Base-by-base conservation (phyloP, 2,113 vertebrate genomes). In the Larimichthys crocea region DNA sequence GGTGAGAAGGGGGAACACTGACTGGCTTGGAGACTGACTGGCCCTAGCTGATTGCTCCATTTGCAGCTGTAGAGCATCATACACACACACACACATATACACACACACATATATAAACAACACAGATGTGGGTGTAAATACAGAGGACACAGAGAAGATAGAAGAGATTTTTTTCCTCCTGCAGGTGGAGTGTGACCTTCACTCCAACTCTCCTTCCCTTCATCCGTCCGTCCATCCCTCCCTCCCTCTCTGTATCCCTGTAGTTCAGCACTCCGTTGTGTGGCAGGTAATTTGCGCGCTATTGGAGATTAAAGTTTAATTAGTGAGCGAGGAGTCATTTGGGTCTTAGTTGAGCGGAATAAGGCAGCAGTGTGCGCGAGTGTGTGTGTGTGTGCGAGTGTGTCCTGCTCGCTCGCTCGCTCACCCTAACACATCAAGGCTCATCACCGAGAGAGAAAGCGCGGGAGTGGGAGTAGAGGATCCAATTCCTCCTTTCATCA, bases 251-350 rank as follows among this genome's bases (percentile, higher is more conserved):
- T 68, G 77, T 91, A 88, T 83, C 88, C 80, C 79, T 71, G 85
- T 86, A 74, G 89, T 87, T 86, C 77, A 89, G 82, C 56, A 50
- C 89, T 94, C 91, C 88, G 92, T 92, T 94, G 93, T 75, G 78
- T 93, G 93, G 92, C 94, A 95, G 94, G 93, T 94, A 92, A 94
- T 95, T 95, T 95, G 95, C 82, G 89, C 89, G 85, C 93, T 95
- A 93, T 93, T 89, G 93, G 89, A 94, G 94, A 96, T 95, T 95
- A 95, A 95, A 94, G 93, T 95, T 95, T 95, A 95, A 96, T 96
- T 95, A 94, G 93, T 90, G 90, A 90, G 88, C 84, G 86, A 86
- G 80, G 90, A 94, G 93, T 95, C 91, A 94, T 94, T 95, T 94
- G 92, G 92, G 92, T 92, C 89, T 86, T 83, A 89, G 91, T 93